A percentile compares a stretch with the other conserved stretches of the same genome.
These are phyloP conservation scores for Scalopus aquaticus DNA, from an alignment of 2,113 vertebrate species.

Conservation along the genomic window DNA sequence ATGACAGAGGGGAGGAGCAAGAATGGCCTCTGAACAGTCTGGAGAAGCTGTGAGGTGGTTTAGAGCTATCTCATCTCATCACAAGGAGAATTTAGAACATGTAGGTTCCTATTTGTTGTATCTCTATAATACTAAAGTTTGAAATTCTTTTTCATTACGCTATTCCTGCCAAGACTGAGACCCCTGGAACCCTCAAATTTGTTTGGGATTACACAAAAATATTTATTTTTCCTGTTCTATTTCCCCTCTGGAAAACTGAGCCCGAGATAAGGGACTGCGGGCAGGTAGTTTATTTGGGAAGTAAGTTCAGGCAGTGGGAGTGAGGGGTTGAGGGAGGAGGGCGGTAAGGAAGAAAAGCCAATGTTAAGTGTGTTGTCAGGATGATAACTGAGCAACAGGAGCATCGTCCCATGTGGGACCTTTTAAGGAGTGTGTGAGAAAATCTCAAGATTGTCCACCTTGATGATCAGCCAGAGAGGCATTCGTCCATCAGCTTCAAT, in stretches of 20 bases:
- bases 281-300: neutral
- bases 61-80: neutral
- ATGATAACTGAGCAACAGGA: neutral
- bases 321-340: neutral
- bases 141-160: neutral
- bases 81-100: neutral
- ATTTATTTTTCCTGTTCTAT: neutral
- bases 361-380: neutral
- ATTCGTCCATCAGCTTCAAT: neutral
- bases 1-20: neutral
- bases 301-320: neutral
- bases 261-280: neutral
- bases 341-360: neutral
- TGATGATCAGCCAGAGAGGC: neutral
- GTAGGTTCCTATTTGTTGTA: neutral
- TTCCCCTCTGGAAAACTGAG: neutral
- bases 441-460: neutral
- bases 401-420: neutral
- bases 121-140: neutral
- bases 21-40: neutral
- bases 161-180: neutral
- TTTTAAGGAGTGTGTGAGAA: neutral
- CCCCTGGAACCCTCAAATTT: neutral
- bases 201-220: slow-evolving; percentile 3
- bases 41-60: neutral